Base-by-base conservation (phyloP, 2,113 vertebrate genomes). In the Ammodytes marinus region DNA sequence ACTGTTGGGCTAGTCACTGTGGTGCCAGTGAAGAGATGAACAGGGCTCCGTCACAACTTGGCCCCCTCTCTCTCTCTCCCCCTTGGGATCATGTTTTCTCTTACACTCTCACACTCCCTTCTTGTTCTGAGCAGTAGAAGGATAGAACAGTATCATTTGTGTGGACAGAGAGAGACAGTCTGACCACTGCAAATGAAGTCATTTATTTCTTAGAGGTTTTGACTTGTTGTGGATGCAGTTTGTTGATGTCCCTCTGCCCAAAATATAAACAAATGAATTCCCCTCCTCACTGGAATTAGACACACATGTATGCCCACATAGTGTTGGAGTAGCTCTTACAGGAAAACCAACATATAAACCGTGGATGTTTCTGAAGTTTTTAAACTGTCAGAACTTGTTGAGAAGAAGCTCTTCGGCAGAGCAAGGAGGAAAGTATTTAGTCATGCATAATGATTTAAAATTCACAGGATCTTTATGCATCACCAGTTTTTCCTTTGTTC, bases 1-100 rank as follows among this genome's bases (percentile, higher is more conserved):
- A 92, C 81, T 59, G 73, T 74, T 19, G 88, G 92, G 86, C 92
- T 87, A 93, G 94, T 86, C 92, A 75, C n/a, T 15, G 72, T 78
- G 90, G 93, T 96, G 95, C 94, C 95, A 93, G 90, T 84, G 83
- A 91, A 89, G 92, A 86, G 79, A 89, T 86, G 93, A 91, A 83
- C 86, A 86, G 74, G 85, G 79, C 86, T 93, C 61, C 55, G 88
- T 94, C 90, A 80, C 79, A 88, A 82, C 77, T 88, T 91, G 86
- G 88, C 87, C 86, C 54, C 58, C 63, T 37, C 54, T 74, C 63
- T 66, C 47, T 54, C 53, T 15, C 55, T 61, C 70, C 46, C 57
- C 73, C 54, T 59, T 15, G 52, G 19, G 78, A 85, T 83, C 64
- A 69, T 83, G 49, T 84, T 90, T 77, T 81, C 74, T 74, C 80